These are phyloP conservation scores for Pangasianodon gigas DNA, from an alignment of 2,113 vertebrate genomes.

Conservation along the genomic window DNA sequence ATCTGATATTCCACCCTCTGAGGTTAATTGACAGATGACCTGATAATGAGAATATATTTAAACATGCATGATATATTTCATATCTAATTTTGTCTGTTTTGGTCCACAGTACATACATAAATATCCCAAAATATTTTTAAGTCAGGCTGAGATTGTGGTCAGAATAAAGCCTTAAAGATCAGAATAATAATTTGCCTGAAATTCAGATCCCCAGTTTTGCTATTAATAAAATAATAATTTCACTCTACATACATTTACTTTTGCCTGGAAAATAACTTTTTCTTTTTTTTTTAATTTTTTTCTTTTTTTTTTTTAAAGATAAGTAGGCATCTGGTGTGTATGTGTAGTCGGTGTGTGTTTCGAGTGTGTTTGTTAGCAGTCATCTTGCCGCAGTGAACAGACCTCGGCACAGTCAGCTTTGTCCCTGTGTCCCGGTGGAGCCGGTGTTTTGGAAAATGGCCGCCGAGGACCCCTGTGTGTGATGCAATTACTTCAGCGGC, in stretches of 20 bases:
- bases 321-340: not conserved
- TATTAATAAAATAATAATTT: not conserved
- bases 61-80: not conserved
- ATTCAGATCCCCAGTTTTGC: not conserved
- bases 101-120: not conserved
- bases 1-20: not conserved
- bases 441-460: constrained; percentile 45
- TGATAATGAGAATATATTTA: not conserved
- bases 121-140: not conserved
- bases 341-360: constrained; percentile 3
- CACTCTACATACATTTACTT: not conserved
- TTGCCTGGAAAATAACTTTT: not conserved
- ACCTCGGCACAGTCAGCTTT: constrained; percentile 39
- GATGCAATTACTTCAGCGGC: constrained; percentile 38
- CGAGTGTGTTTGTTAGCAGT: constrained; percentile 15
- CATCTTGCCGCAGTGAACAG: constrained; percentile 35
- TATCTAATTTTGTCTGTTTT: not conserved
- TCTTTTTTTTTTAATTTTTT: not conserved
- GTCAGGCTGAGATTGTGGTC: not conserved
- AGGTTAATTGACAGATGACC: not conserved
- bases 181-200: not conserved
- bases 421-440: constrained; percentile 14
- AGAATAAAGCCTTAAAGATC: not conserved
- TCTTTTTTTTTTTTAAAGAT: not conserved
- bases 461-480: constrained; percentile 4